phyloP scores from a whole-genome alignment of 2,797 vertebrate species.

The Loris lydekkerianus region DNA sequence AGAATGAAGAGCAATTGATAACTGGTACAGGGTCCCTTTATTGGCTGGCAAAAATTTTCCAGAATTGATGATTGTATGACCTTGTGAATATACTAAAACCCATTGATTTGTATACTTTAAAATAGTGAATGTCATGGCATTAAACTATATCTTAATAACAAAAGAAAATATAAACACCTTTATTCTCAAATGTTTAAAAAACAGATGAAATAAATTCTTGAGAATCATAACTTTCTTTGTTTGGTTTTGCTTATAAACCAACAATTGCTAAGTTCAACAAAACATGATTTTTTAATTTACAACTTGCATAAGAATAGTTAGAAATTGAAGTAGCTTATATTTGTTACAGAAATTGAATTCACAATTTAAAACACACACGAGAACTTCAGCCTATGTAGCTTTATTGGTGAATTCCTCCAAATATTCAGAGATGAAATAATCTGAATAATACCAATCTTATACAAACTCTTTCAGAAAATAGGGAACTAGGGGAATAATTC shows the following conservation, averaged over 20 bases:
- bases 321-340: neutral
- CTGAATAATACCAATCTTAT: neutral
- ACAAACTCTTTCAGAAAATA: neutral
- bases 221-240: neutral
- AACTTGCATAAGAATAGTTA: neutral
- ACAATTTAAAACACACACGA: neutral
- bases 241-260: neutral
- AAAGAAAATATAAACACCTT: neutral
- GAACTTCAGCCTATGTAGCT: neutral
- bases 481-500: neutral
- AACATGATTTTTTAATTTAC: neutral
- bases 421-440: neutral
- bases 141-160: neutral
- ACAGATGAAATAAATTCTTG: neutral
- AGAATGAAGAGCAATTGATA: neutral
- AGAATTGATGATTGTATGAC: neutral
- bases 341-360: neutral
- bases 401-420: neutral
- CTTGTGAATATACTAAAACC: neutral
- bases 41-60: neutral
- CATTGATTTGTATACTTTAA: neutral
- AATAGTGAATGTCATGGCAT: neutral
- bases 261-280: neutral
- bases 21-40: neutral
- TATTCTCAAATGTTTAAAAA: neutral